phyloP scores from a whole-genome alignment of 2,113 vertebrate genomes.

The Asarcornis scutulata region DNA sequence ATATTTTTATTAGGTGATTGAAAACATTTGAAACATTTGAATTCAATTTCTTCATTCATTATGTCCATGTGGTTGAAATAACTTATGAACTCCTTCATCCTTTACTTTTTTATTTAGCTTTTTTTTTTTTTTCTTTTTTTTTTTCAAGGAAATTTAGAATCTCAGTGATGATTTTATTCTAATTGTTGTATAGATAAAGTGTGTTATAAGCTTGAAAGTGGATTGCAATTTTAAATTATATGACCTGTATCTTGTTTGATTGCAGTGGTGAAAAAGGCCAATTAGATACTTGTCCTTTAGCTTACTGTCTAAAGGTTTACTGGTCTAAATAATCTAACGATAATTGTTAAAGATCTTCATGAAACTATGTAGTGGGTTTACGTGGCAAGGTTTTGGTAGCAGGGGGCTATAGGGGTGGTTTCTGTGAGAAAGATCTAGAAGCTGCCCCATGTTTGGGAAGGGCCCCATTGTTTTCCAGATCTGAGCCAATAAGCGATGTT shows the following conservation, averaged over 20 bases:
- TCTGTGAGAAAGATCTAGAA: no score
- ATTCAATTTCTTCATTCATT: neutral
- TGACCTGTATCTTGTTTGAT: neutral
- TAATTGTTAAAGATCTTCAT: neutral
- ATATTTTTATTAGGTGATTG: slow-evolving; percentile 6
- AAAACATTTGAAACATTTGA: neutral
- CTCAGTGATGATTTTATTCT: neutral
- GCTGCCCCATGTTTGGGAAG: no score
- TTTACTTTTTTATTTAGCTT: neutral
- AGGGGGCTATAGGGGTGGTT: no score
- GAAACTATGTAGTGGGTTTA: no score
- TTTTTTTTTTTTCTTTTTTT: neutral
- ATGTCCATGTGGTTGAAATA: neutral
- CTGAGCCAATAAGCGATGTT: no score
- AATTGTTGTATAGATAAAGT: neutral
- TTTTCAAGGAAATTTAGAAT: neutral
- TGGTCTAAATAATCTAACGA: neutral
- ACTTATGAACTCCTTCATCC: neutral
- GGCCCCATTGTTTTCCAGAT: no score
- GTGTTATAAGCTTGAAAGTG: neutral
- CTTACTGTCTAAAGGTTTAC: no score
- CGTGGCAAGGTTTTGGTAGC: no score
- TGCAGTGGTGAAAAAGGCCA: neutral
- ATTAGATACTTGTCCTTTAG: neutral
- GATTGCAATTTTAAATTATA: slow-evolving; percentile 17